Evolutionary conservation across 2,888 invertebrate species (phyloP).

Genomic region (Enchytraeus crypticus): DNA sequence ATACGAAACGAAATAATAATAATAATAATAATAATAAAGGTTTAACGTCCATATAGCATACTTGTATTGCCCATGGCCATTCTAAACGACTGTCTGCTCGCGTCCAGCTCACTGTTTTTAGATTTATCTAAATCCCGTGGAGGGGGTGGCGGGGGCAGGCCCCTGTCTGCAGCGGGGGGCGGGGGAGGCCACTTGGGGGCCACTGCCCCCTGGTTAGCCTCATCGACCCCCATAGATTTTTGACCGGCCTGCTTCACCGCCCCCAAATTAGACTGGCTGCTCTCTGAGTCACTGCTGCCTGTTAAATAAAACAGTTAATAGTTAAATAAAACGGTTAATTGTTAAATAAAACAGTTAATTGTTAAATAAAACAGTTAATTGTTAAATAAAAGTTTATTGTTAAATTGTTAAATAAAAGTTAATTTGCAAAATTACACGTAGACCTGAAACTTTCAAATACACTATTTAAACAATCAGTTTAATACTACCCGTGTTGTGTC

Average conservation of each 20-base stretch:
- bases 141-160: slow-evolving; percentile 10
- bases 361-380: too few relatives aligned
- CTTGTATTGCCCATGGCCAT: slow-evolving; percentile 6
- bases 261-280: background rate
- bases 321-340: too few relatives aligned
- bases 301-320: background rate
- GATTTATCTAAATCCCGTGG: background rate
- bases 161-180: slow-evolving; percentile 1
- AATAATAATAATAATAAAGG: too few relatives aligned
- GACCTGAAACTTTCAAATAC: too few relatives aligned
- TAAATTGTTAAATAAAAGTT: too few relatives aligned
- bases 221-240: background rate
- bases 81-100: slow-evolving; percentile 7
- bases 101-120: background rate
- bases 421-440: too few relatives aligned
- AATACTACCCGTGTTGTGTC: too few relatives aligned
- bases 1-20: too few relatives aligned
- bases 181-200: background rate
- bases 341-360: too few relatives aligned
- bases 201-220: background rate
- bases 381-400: too few relatives aligned
- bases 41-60: too few relatives aligned
- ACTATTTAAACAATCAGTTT: too few relatives aligned
- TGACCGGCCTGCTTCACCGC: background rate
- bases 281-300: slow-evolving; percentile 7